Percentiles rank a stretch among this genome's conserved stretches.
phyloP scores from a whole-genome alignment of 2,888 invertebrate species.

The Tenthredo amoena region DNA sequence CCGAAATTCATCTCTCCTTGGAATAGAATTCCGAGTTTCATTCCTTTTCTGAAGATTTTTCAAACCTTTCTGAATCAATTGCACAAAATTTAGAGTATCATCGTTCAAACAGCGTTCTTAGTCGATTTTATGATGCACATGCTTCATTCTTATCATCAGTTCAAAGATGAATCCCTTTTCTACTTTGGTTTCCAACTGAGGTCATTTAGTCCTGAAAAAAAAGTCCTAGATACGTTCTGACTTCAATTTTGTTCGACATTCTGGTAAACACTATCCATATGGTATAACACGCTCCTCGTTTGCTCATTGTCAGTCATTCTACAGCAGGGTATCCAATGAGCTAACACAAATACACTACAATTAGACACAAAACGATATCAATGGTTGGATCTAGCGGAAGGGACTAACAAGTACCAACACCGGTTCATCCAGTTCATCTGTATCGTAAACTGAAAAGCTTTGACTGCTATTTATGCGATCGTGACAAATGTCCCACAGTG shows the following conservation, averaged over 20 bases:
- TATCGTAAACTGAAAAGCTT: background rate
- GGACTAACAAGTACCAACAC: background rate
- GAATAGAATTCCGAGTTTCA: background rate
- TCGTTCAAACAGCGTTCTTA: no score
- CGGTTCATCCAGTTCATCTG: background rate
- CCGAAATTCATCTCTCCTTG: background rate
- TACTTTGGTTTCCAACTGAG: no score
- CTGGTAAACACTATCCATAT: background rate
- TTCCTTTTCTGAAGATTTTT: background rate
- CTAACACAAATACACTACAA: background rate
- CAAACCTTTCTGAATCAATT: background rate
- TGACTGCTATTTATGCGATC: background rate
- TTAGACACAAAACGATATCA: background rate
- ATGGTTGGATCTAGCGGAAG: background rate
- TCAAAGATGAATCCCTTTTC: background rate
- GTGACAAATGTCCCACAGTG: background rate
- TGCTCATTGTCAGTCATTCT: background rate
- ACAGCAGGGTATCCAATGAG: background rate
- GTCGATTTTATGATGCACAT: no score
- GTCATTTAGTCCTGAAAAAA: background rate
- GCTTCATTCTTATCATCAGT: background rate
- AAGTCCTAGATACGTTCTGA: background rate
- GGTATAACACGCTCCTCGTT: background rate
- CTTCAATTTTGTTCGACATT: background rate
- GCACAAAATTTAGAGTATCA: background rate